Evolutionary conservation across 2,888 invertebrate genomes (phyloP).

Genomic region (Scotopteryx bipunctaria): DNA sequence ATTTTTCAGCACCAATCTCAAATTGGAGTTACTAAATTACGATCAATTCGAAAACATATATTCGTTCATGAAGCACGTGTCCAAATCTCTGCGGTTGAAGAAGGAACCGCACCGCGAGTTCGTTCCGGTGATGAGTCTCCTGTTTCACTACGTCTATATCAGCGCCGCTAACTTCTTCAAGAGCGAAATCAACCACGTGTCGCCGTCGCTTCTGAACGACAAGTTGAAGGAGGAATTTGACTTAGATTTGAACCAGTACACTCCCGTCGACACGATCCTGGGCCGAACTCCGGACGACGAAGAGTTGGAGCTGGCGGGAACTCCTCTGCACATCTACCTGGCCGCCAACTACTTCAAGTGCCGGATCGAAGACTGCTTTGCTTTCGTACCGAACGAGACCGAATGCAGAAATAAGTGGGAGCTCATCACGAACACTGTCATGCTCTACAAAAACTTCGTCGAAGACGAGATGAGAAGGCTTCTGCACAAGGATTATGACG

Average conservation of each 20-base stretch:
- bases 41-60: constrained; percentile 45
- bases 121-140: constrained; percentile 43
- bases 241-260: constrained; percentile 37
- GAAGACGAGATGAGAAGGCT: constrained; percentile 43
- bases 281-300: constrained; percentile 37
- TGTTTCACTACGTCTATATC: constrained; percentile 44
- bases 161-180: constrained; percentile 40
- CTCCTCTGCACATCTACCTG: constrained; percentile 50
- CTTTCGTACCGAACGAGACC: constrained; percentile 34
- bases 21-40: constrained; percentile 46
- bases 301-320: constrained; percentile 43
- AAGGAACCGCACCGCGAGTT: constrained; percentile 32
- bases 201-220: constrained; percentile 38
- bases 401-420: constrained; percentile 39
- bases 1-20: constrained; percentile 47
- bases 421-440: constrained; percentile 39
- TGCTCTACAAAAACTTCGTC: constrained; percentile 42
- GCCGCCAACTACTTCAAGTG: constrained; percentile 46
- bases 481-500: constrained; percentile 27
- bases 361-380: constrained; percentile 43
- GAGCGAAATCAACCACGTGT: constrained; percentile 43
- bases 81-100: constrained; percentile 21
- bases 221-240: constrained; percentile 39
- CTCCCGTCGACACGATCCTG: constrained; percentile 39
- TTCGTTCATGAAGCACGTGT: constrained; percentile 40